Conservation (phyloP, 92 coral and sea anemone species). For the Actinostola sp. region DNA sequence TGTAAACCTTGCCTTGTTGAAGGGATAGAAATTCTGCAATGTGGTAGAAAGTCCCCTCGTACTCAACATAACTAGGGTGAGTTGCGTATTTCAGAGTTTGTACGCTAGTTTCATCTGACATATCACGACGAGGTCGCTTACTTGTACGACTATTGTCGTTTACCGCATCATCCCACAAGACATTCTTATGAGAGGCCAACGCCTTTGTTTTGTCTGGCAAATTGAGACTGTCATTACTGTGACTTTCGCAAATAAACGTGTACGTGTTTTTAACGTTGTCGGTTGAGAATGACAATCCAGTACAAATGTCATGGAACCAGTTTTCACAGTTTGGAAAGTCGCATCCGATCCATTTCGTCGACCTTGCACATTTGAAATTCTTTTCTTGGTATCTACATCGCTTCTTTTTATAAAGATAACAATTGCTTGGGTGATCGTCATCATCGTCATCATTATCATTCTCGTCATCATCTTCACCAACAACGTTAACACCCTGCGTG, state of each 20-base stretch:
- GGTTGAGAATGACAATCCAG: background rate
- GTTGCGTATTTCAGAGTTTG: background rate
- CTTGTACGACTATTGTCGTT: background rate
- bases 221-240: background rate
- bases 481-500: no score
- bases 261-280: background rate
- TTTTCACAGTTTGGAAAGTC: background rate
- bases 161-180: background rate
- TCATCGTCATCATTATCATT: background rate
- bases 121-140: background rate
- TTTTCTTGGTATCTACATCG: background rate
- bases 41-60: conserved; percentile 43
- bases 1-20: conserved; percentile 51
- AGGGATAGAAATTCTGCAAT: conserved; percentile 54
- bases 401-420: background rate
- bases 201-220: background rate
- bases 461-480: no score
- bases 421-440: background rate
- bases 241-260: background rate
- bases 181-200: background rate
- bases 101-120: background rate
- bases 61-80: conserved; percentile 45
- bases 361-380: background rate
- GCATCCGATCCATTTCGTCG: background rate
- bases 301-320: background rate